Percentiles rank a stretch among this genome's conserved stretches.
Evolutionary conservation across 2,113 vertebrate genomes (phyloP).

Genomic region (Epinephelus fuscoguttatus): DNA sequence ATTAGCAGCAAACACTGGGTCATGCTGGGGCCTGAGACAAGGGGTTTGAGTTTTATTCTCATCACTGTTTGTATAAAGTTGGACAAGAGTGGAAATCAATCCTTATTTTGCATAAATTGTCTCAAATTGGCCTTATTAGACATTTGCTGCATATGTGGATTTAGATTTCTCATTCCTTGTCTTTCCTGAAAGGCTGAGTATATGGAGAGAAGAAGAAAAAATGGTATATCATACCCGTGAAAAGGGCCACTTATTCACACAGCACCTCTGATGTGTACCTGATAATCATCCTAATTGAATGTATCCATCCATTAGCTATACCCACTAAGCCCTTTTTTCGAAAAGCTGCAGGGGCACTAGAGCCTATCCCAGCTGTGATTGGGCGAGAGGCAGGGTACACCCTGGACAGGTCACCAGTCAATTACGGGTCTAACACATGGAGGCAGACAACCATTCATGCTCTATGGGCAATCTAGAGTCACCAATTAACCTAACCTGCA

Average conservation of each 20-base stretch:
- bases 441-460: not conserved
- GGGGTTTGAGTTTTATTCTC: constrained; percentile 2
- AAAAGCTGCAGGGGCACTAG: not conserved
- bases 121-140: not conserved
- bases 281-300: not conserved
- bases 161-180: not conserved
- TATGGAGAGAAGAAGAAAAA: not conserved
- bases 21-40: constrained; percentile 10
- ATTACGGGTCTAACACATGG: not conserved
- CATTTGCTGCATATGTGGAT: not conserved
- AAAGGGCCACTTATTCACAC: not conserved
- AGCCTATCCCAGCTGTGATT: not conserved
- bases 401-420: not conserved
- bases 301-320: not conserved
- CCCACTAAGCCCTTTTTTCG: not conserved
- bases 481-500: too few species aligned
- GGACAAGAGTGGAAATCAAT: constrained; percentile 27
- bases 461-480: too few species aligned
- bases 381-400: not conserved
- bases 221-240: too few species aligned
- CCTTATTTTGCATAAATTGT: not conserved
- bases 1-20: constrained; percentile 31
- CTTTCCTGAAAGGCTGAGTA: not conserved
- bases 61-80: constrained; percentile 3
- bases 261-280: not conserved